phyloP scores from a whole-genome alignment of 2,113 vertebrate species.

The Henicopernis longicauda region DNA sequence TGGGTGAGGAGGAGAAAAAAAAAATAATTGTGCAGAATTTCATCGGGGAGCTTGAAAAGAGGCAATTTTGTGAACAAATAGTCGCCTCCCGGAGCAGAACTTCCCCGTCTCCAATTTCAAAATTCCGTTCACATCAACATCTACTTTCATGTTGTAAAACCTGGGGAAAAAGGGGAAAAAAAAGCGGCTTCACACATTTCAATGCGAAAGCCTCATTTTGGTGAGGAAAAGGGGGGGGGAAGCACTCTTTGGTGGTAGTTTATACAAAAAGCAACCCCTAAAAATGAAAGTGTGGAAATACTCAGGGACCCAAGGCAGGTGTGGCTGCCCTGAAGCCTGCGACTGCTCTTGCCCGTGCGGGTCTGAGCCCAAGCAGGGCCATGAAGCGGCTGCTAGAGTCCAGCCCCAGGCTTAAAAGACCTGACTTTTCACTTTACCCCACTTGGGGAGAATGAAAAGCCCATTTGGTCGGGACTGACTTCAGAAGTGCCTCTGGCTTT shows the following conservation, averaged over 20 bases:
- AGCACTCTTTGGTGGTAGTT: background rate
- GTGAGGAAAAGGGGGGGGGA: background rate
- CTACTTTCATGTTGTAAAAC: constrained; percentile 38
- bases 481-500: background rate
- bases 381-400: background rate
- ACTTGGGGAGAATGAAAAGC: rapidly evolving
- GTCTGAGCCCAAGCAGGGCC: background rate
- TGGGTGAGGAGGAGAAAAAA: background rate
- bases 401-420: background rate
- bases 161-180: background rate
- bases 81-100: background rate
- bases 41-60: background rate
- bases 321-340: background rate
- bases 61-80: background rate
- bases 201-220: background rate
- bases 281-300: background rate
- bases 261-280: background rate
- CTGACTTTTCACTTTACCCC: rapidly evolving
- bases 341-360: background rate
- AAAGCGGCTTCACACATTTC: background rate
- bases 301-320: background rate
- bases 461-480: rapidly evolving
- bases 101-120: background rate
- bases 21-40: background rate
- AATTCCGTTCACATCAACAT: constrained; percentile 32